Conservation (phyloP, 1,140 invertebrate genomes). For the Aphaenogaster ashmeadi region DNA sequence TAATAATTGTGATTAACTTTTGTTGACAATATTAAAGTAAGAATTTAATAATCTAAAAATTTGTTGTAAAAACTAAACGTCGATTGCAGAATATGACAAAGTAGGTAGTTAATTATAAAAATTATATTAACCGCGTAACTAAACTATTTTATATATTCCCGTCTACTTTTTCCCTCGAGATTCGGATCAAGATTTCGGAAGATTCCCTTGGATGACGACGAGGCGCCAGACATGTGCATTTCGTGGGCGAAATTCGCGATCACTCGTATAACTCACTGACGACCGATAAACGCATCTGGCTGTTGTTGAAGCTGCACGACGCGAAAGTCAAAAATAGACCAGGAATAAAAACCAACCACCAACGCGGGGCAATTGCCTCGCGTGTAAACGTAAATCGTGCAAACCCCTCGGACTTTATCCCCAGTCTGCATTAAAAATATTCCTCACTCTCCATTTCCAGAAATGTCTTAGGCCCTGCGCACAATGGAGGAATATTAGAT, state of each 20-base stretch:
- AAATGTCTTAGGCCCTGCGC: background rate
- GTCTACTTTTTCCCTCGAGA: background rate
- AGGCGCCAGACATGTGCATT: constrained; percentile 50
- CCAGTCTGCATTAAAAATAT: constrained; percentile 43
- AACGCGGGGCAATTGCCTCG: constrained; percentile 25
- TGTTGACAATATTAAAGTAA: background rate
- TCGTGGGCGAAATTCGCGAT: constrained; percentile 41
- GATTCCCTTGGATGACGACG: background rate
- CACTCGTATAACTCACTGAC: constrained; percentile 53
- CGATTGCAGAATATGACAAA: background rate
- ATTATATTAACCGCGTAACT: background rate
- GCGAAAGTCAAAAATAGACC: constrained; percentile 51
- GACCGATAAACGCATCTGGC: constrained; percentile 62
- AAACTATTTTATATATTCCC: background rate
- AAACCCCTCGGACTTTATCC: constrained; percentile 51
- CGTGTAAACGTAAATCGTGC: background rate
- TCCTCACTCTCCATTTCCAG: background rate
- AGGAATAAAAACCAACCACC: constrained; percentile 49
- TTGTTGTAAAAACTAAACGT: background rate
- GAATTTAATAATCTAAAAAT: background rate
- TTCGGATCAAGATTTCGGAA: background rate
- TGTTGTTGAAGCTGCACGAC: constrained; percentile 45
- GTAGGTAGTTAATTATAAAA: background rate
- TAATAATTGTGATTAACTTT: background rate
- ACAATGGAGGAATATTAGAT: too few species aligned